Base-by-base conservation (phyloP, 1,140 invertebrate genomes). In the Lerema accius region DNA sequence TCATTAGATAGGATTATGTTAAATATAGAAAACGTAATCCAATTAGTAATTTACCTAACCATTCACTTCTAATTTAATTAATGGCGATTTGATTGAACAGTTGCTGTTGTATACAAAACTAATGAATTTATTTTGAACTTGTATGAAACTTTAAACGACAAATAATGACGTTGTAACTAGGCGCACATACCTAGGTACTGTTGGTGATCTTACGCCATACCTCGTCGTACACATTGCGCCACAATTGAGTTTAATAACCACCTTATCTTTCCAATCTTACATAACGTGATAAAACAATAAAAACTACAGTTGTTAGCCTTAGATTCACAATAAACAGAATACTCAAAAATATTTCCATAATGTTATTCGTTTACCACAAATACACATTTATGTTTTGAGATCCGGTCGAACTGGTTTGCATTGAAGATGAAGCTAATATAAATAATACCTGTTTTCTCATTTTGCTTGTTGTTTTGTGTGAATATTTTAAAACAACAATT, bases 121-220 rank as follows among this genome's bases (percentile, higher is more conserved):
- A 42, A 61, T 61, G 17, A 45, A 16, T 23, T 23, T 13, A 50
- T 61, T 26, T 35, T 15, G 11, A 26, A 23, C 19, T 23, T 23
- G 17, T 39, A 46, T 7, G 43, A 48, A 56, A 14, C 35, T 45
- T 15, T 16, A 50, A 28, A 13, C n/a, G n/a, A 50, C 37, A 50
- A 17, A 15, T 45, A 19, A 16, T 11, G 11, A 60, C 19, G 43
- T 45, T 45, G 40, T 26, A 23, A 45, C 32, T 61, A 59, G 10
- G 39, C 13, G 51, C 19, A 23, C 19, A 23, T 3, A 23, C 19
- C 19, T 42, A 55, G 13, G 11, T 19, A 16, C 19, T 43, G 39
- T 16, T 56, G 42, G n/a, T n/a, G n/a, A n/a, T n/a, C n/a, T 75
- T 75, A 61, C 72, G 66, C 48, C 73, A 72, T 39, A 67, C 17